Conservation (phyloP, 1,140 invertebrate species). For the Brachystomella parvula region DNA sequence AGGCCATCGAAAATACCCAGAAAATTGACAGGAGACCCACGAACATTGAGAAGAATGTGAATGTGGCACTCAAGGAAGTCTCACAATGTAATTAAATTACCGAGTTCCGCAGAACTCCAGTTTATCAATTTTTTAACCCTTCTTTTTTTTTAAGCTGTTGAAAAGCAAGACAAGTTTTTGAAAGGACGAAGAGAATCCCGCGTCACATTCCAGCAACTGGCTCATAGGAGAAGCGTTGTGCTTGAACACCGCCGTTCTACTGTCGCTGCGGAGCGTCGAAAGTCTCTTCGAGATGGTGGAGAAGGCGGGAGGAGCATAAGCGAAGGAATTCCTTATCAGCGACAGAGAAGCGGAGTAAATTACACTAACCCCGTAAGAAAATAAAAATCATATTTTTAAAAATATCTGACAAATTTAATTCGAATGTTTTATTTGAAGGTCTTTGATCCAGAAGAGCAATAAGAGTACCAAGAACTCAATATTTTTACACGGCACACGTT, state of each 20-base stretch:
- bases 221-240: not conserved
- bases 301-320: not conserved
- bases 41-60: not conserved
- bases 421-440: not conserved
- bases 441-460: not conserved
- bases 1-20: constrained; percentile 4
- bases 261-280: not conserved
- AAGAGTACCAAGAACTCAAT: not conserved
- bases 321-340: not conserved
- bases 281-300: not conserved
- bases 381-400: no score
- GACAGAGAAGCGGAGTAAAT: not conserved
- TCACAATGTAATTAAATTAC: constrained; percentile 1
- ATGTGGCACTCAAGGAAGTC: not conserved
- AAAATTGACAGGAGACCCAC: not conserved
- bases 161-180: not conserved
- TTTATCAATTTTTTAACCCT: not conserved
- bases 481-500: not conserved
- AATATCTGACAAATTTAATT: not conserved
- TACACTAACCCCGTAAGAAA: not conserved
- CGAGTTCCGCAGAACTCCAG: not conserved
- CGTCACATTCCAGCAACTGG: not conserved
- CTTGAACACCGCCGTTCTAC: not conserved
- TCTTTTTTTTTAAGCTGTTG: not conserved
- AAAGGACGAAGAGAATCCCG: not conserved